Conservation (phyloP, 2,113 vertebrate species). For the Eublepharis macularius region DNA sequence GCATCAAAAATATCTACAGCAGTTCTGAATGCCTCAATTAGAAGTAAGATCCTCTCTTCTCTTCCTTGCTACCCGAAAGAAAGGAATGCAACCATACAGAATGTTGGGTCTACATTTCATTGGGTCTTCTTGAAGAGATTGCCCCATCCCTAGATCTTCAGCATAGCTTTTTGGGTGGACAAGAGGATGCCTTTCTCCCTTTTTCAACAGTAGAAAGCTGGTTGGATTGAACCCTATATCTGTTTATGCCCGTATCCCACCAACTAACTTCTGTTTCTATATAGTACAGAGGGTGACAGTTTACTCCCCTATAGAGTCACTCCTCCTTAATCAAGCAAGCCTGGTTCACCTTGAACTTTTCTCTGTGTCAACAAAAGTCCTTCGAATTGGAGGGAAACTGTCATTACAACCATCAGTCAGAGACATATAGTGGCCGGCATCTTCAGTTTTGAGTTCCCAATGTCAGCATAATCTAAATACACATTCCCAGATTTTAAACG, state of each 20-base stretch:
- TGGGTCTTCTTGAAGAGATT: too few relatives aligned
- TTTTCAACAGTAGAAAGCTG: too few relatives aligned
- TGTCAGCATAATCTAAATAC: constrained; percentile 53
- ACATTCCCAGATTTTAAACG: constrained; percentile 55
- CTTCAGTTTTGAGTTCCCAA: constrained; percentile 56
- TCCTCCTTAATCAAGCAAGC: background rate
- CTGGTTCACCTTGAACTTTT: constrained; percentile 19
- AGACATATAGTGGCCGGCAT: constrained; percentile 31
- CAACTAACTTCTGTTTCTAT: background rate
- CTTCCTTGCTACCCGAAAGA: background rate
- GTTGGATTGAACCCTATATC: too few relatives aligned
- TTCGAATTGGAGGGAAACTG: constrained; percentile 43
- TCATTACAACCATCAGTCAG: constrained; percentile 67
- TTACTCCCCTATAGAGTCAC: background rate
- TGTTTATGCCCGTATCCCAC: background rate
- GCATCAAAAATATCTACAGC: background rate
- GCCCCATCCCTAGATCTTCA: too few relatives aligned
- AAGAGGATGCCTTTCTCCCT: too few relatives aligned
- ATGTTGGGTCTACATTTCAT: background rate
- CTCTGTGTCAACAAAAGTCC: constrained; percentile 64
- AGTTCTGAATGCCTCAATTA: background rate
- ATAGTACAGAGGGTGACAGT: background rate
- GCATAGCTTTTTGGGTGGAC: too few relatives aligned
- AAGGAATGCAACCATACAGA: too few relatives aligned
- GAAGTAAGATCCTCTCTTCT: background rate